Evolutionary conservation across 2,113 vertebrate genomes (phyloP), one percentile per base, ranked within the genome.

Genomic region (Chaenogobius annularis): DNA sequence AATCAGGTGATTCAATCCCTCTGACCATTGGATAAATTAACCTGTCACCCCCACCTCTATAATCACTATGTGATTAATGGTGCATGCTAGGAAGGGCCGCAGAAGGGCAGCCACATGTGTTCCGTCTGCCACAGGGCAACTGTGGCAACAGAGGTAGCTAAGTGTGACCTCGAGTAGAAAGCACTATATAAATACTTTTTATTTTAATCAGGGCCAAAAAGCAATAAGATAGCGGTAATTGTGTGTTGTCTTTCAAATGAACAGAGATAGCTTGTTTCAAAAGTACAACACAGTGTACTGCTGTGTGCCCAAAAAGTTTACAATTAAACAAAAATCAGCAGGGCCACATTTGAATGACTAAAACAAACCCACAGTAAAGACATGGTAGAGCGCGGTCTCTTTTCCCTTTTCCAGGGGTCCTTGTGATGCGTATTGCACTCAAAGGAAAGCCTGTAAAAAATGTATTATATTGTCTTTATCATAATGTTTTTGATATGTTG

Each of bases 381-480:
- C 37, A 6, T 0, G 6, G n/a, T 14, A 9, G 55, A 15, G 26
- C 43, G 65, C 7, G 12, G 55, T 58, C 13, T 72, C 56, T 79
- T 69, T 66, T 58, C 70, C 72, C 63, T 62, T n/a, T 87, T 85
- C 82, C 85, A 15, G 68, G 1, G 74, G 87, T 82, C 86, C 76
- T 83, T 8, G 10, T 14, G 0, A 4, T 5, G 9, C 1, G 14
- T 35, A 40, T 59, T 65, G 70, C 0, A 0, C 44, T 37, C 63
- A 64, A 35, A 0, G 1, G 0, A 66, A 80, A 31, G 65, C 88
- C 89, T 83, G 0, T 44, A n/a, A 17, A 74, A 84, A 82, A 47
- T 0, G 3, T 0, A 19, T n/a, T 2, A 0, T 26, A 0, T 4
- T 7, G 3, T 15, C 17, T n/a, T 40, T 40, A 15, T 9, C 12